A percentile compares a stretch with the other conserved stretches of the same genome.
phyloP scores from a whole-genome alignment of 64 coral and sea anemone species.

The Cladopsammia gracilis region DNA sequence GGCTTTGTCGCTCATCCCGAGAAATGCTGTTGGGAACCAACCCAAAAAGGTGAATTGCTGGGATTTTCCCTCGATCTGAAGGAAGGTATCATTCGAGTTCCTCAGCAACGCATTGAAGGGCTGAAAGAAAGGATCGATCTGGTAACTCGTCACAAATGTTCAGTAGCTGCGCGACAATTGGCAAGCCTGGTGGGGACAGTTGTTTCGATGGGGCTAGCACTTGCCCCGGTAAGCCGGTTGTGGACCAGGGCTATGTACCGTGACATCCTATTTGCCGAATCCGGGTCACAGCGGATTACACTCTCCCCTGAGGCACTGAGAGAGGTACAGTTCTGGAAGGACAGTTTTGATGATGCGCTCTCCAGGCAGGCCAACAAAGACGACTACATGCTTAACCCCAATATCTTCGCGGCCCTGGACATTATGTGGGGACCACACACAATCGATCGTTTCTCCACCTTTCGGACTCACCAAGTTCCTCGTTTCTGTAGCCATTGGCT shows the following conservation, averaged over 20 bases:
- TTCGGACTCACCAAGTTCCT: slow-evolving; percentile 16
- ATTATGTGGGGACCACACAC: slow-evolving; percentile 28
- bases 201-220: slow-evolving; percentile 74
- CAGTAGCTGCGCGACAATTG: slow-evolving; percentile 6
- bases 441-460: slow-evolving; percentile 5
- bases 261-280: not conserved
- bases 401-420: not conserved
- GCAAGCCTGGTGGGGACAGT: slow-evolving; percentile 37
- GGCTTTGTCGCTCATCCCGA: slow-evolving; percentile 45
- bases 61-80: too few relatives aligned
- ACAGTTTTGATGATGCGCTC: slow-evolving; percentile 28
- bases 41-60: slow-evolving; percentile 39
- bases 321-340: slow-evolving; percentile 35
- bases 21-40: slow-evolving; percentile 67
- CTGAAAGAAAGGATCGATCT: not conserved
- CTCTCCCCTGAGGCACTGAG: not conserved
- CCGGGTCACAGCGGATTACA: slow-evolving; percentile 5
- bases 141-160: not conserved
- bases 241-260: slow-evolving; percentile 56
- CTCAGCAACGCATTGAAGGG: not conserved
- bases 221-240: too few relatives aligned
- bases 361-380: not conserved
- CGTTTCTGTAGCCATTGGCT: slow-evolving; percentile 10
- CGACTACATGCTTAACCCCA: slow-evolving; percentile 41
- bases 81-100: slow-evolving; percentile 44